These are phyloP conservation scores for Rhimphoctona megacephalus DNA, from an alignment of 2,888 invertebrate genomes.

Conservation along the genomic window DNA sequence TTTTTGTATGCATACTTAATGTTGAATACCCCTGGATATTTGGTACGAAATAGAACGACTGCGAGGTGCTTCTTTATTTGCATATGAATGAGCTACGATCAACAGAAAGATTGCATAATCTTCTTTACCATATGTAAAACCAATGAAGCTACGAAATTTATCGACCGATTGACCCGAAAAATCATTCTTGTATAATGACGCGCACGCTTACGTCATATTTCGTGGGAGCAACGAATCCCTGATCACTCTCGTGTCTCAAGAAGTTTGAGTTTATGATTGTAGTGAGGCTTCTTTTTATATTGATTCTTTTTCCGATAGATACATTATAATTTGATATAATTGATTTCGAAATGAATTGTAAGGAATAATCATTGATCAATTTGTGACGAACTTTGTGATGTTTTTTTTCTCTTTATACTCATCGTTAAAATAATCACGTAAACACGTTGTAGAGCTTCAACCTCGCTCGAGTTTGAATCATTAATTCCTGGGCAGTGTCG, in stretches of 20 bases:
- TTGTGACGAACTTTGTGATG: background rate
- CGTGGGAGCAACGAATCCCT: background rate
- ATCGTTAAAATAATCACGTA: constrained; percentile 32
- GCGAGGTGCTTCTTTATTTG: background rate
- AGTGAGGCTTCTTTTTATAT: background rate
- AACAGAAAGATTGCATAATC: background rate
- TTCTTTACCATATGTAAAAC: background rate
- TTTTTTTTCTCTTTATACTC: background rate
- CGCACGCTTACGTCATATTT: background rate
- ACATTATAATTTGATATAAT: background rate
- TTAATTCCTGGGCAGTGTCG: constrained; percentile 33
- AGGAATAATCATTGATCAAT: background rate
- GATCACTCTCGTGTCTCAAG: background rate
- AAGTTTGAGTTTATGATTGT: background rate
- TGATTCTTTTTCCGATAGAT: background rate
- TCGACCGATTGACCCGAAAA: constrained; percentile 32
- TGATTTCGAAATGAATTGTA: background rate
- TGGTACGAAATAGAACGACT: background rate
- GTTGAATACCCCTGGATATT: background rate
- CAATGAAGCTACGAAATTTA: constrained; percentile 16
- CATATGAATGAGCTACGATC: background rate
- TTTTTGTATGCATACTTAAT: background rate
- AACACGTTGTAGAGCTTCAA: constrained; percentile 8
- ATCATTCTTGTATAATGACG: background rate
- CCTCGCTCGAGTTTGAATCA: constrained; percentile 52